A percentile compares a stretch with the other conserved stretches of the same genome.
Evolutionary conservation across 1,140 invertebrate genomes (phyloP).

Genomic region (Orchesella cincta): DNA sequence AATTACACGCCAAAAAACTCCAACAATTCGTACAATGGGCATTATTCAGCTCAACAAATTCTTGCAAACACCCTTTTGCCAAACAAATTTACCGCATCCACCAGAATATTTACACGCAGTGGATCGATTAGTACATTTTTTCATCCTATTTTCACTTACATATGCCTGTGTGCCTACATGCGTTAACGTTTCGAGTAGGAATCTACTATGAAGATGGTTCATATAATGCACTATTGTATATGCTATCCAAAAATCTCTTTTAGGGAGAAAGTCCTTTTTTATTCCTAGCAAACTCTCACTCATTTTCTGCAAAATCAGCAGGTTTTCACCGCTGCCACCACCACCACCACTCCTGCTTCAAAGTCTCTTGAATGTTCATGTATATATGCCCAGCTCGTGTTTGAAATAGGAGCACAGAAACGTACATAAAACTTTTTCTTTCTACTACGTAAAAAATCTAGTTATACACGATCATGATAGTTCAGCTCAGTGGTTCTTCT

Average conservation of each 20-base stretch:
- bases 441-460: no score
- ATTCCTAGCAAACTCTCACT: not conserved
- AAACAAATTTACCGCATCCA: no score
- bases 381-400: not conserved
- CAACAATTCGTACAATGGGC: no score
- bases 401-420: not conserved
- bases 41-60: no score
- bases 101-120: not conserved
- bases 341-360: constrained; percentile 5
- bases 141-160: not conserved
- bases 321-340: not conserved
- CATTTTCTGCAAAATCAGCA: constrained; percentile 24
- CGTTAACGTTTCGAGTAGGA: not conserved
- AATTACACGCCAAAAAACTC: no score
- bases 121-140: not conserved
- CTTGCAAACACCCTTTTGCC: no score
- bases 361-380: not conserved
- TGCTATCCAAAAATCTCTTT: no score
- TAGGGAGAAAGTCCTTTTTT: not conserved
- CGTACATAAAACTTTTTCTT: not conserved
- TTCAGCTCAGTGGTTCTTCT: no score
- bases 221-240: no score
- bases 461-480: no score
- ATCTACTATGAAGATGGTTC: no score
- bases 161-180: not conserved